phyloP scores from a whole-genome alignment of 2,797 vertebrate species.

The Enteromius treurensis region DNA sequence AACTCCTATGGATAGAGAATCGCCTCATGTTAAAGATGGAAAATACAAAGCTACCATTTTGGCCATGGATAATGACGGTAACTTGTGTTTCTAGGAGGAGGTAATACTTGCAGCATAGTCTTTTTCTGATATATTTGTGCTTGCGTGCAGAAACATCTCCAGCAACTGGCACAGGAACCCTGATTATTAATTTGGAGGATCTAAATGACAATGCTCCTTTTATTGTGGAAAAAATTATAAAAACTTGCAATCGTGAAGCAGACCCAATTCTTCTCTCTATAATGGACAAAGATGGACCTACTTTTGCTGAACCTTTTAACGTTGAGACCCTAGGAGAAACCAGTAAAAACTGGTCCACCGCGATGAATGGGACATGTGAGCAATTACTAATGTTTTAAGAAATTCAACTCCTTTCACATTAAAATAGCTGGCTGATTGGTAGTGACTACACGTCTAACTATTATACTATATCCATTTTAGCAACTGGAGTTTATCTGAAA shows the following conservation, averaged over 20 bases:
- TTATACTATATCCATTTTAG: constrained; percentile 58
- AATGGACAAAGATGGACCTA: constrained; percentile 81
- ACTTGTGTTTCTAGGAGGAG: background rate
- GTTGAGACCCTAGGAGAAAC: constrained; percentile 72
- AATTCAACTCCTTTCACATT: background rate
- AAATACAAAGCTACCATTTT: constrained; percentile 83
- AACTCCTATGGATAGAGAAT: constrained; percentile 82
- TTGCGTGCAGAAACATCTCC: constrained; percentile 71
- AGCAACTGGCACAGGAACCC: constrained; percentile 87
- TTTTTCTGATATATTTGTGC: constrained; percentile 9
- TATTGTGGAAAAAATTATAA: constrained; percentile 68
- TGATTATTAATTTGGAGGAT: constrained; percentile 81
- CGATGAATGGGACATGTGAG: constrained; percentile 72
- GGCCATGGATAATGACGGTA: constrained; percentile 83
- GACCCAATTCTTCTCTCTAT: constrained; percentile 74
- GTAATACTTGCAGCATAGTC: background rate
- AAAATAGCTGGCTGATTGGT: background rate
- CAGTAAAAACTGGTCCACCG: constrained; percentile 78
- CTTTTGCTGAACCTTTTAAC: constrained; percentile 76
- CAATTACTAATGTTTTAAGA: background rate
- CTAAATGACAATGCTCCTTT: constrained; percentile 87
- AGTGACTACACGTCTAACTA: background rate
- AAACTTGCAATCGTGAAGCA: constrained; percentile 77
- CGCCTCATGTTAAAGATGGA: constrained; percentile 67
- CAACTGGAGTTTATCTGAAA: constrained; percentile 67